phyloP scores from a whole-genome alignment of 1,140 invertebrate species.

The Contarinia nasturtii region DNA sequence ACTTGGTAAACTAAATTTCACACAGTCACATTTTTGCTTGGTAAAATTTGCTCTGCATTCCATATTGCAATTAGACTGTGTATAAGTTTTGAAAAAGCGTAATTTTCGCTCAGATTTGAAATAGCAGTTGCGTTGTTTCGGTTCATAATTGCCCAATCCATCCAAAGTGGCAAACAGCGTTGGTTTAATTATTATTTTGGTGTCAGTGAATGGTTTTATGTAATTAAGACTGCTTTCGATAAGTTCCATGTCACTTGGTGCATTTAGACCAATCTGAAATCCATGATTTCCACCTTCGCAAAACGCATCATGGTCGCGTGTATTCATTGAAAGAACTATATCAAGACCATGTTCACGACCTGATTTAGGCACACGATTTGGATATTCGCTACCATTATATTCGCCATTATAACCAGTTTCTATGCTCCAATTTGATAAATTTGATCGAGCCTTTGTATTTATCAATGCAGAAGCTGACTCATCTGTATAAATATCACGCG shows the following conservation, averaged over 20 bases:
- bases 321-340: not conserved
- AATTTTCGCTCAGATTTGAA: slow-evolving; percentile 37
- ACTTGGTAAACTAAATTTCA: slow-evolving; percentile 34
- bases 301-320: no score
- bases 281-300: no score
- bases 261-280: slow-evolving; percentile 17
- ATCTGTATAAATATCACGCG: not conserved
- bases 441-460: no score
- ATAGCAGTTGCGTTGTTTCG: slow-evolving; percentile 36
- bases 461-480: not conserved
- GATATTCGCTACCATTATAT: not conserved
- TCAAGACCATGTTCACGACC: not conserved
- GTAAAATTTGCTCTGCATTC: slow-evolving; percentile 62
- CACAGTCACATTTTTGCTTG: slow-evolving; percentile 24
- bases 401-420: not conserved
- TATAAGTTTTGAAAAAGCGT: slow-evolving; percentile 46
- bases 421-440: not conserved
- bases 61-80: slow-evolving; percentile 52
- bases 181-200: slow-evolving; percentile 39
- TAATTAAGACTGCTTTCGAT: slow-evolving; percentile 27
- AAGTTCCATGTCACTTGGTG: slow-evolving; percentile 24
- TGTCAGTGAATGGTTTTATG: no score
- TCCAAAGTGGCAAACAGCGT: no score
- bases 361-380: not conserved
- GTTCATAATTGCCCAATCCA: slow-evolving; percentile 25